Evolutionary conservation across 2,797 vertebrate species (phyloP).

Genomic region (Sparidentex hasta): DNA sequence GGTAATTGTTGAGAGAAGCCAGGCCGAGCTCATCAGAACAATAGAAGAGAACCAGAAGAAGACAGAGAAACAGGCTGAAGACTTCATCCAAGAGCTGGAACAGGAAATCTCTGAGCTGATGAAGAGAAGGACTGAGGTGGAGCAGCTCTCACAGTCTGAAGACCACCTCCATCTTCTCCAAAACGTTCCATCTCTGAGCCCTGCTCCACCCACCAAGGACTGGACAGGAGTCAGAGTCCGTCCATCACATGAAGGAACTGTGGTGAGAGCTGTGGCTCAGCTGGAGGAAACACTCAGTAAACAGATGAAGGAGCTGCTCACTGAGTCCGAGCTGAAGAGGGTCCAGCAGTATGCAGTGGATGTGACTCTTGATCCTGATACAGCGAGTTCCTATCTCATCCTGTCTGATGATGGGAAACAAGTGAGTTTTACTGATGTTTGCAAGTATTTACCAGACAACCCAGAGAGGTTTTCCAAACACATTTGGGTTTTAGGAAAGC

Average conservation of each 20-base stretch:
- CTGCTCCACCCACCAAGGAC: constrained; percentile 7
- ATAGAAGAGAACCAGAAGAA: not conserved
- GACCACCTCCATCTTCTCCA: constrained; percentile 19
- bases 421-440: not conserved
- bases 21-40: accelerated
- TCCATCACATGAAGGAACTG: not conserved
- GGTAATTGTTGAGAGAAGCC: not conserved
- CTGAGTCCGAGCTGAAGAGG: not conserved
- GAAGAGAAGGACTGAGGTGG: constrained; percentile 11
- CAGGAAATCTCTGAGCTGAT: constrained; percentile 22
- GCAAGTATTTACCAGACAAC: too few relatives aligned
- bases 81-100: constrained; percentile 15
- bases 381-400: not conserved
- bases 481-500: not conserved
- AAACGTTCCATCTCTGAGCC: not conserved
- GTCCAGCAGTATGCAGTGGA: constrained; percentile 15
- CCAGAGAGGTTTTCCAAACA: not conserved
- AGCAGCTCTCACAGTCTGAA: not conserved
- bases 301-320: not conserved
- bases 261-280: constrained; percentile 5
- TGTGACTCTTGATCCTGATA: constrained; percentile 36
- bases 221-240: too few relatives aligned
- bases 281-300: not conserved
- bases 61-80: not conserved
- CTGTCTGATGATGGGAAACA: constrained; percentile 28